A percentile compares a stretch with the other conserved stretches of the same genome.
Conservation (phyloP, 2,113 vertebrate species). For the Dendropsophus ebraccatus region DNA sequence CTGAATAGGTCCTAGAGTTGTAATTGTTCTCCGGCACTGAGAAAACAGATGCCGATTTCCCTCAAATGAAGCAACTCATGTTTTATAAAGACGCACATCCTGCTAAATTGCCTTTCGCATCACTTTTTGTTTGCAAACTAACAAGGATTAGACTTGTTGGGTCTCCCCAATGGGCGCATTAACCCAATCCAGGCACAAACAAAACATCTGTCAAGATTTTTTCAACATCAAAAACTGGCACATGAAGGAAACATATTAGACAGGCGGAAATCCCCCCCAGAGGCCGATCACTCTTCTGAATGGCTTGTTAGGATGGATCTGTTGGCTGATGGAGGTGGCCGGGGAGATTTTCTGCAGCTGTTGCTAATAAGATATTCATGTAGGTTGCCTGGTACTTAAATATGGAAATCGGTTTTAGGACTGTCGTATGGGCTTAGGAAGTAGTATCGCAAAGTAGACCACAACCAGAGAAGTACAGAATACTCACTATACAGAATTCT, state of each 20-base stretch:
- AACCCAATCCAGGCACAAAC: slow-evolving; percentile 46
- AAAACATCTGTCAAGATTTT: slow-evolving; percentile 44
- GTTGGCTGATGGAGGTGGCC: slow-evolving; percentile 30
- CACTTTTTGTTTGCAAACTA: slow-evolving; percentile 42
- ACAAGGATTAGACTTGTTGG: slow-evolving; percentile 25
- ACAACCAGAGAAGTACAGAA: neutral
- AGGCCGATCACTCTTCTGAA: slow-evolving; percentile 32
- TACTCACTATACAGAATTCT: too few species aligned
- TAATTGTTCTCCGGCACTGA: neutral
- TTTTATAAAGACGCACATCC: slow-evolving; percentile 22
- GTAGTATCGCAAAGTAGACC: neutral
- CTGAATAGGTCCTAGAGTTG: neutral
- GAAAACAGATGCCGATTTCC: slow-evolving; percentile 18
- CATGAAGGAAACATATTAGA: slow-evolving; percentile 30
- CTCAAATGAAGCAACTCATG: slow-evolving; percentile 14
- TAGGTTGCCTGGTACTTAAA: slow-evolving; percentile 19
- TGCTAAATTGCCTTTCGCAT: slow-evolving; percentile 10
- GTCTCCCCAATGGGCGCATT: slow-evolving; percentile 26
- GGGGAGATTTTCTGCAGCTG: slow-evolving; percentile 34
- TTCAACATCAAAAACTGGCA: slow-evolving; percentile 42
- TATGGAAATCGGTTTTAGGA: slow-evolving; percentile 10
- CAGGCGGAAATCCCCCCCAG: slow-evolving; percentile 13
- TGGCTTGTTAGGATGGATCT: slow-evolving; percentile 33
- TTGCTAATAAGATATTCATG: slow-evolving; percentile 46
- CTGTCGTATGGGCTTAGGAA: neutral